Evolutionary conservation across 2,888 invertebrate genomes (phyloP).

Genomic region (Nephrocerus scutellatus): DNA sequence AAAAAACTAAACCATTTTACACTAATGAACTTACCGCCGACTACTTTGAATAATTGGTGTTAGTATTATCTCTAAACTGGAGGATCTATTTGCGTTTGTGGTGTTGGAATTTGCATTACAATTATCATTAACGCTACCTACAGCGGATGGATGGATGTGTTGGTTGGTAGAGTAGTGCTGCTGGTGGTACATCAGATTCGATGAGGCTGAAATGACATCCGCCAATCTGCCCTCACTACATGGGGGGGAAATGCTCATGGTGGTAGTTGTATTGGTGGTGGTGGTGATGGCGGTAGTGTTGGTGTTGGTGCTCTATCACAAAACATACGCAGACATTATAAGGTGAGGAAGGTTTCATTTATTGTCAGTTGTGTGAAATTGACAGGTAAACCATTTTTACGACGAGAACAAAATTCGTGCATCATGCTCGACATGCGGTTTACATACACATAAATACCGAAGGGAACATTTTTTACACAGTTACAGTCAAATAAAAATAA

Average conservation of each 20-base stretch:
- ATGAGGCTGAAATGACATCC: conserved; percentile 22
- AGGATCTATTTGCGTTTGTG: conserved; percentile 44
- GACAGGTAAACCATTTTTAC: too few species aligned
- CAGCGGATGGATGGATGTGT: conserved; percentile 7
- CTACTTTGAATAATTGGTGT: conserved; percentile 50
- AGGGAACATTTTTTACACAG: too few species aligned
- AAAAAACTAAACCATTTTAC: too few species aligned
- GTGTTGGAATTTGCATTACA: conserved; percentile 24
- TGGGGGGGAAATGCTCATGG: conserved; percentile 9
- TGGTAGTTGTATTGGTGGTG: conserved; percentile 7
- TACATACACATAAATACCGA: too few species aligned
- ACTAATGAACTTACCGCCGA: conserved; percentile 50
- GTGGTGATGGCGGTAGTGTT: conserved; percentile 12
- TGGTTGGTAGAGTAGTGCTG: conserved; percentile 21
- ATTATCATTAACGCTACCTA: conserved; percentile 21
- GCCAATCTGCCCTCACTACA: conserved; percentile 29
- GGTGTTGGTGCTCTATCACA: conserved; percentile 12
- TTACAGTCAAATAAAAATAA: too few species aligned
- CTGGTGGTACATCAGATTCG: conserved; percentile 25
- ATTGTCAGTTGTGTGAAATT: too few species aligned
- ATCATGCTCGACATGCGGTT: too few species aligned
- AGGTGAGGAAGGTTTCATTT: too few species aligned
- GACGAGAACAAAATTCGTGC: too few species aligned
- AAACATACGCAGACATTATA: too few species aligned
- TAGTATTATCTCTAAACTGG: conserved; percentile 49